A percentile compares a stretch with the other conserved stretches of the same genome.
phyloP scores from a whole-genome alignment of 2,797 vertebrate genomes.

The Argentina silus region DNA sequence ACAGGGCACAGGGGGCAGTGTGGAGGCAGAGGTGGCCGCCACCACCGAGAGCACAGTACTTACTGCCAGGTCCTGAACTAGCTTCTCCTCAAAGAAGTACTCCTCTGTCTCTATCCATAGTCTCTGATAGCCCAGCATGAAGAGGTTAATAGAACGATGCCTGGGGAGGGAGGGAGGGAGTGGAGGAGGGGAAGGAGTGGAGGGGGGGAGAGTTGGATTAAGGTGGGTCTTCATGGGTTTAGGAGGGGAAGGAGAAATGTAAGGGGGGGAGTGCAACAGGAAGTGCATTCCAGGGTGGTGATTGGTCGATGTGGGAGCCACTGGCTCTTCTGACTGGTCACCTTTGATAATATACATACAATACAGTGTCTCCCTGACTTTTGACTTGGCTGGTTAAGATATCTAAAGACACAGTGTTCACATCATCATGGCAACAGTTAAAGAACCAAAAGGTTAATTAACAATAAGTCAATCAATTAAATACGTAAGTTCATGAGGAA shows the following conservation, averaged over 20 bases:
- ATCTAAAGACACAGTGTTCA: not conserved
- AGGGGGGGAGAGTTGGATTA: conserved; percentile 81
- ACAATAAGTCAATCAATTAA: not conserved
- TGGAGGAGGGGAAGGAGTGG: conserved; percentile 79
- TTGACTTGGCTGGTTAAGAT: not conserved
- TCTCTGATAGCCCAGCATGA: conserved; percentile 99
- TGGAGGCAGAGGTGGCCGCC: conserved; percentile 53
- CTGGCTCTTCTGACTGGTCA: conserved; percentile 98
- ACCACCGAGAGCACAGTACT: conserved; percentile 84
- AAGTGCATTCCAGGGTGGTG: conserved; percentile 76
- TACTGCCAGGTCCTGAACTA: conserved; percentile 99
- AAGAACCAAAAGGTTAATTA: too few species aligned
- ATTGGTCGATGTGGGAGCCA: conserved; percentile 82
- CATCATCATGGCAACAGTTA: too few species aligned
- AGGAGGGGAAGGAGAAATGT: conserved; percentile 84
- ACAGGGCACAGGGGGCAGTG: conserved; percentile 66
- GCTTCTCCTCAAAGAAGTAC: conserved; percentile 99
- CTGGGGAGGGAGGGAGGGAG: conserved; percentile 84
- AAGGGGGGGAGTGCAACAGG: conserved; percentile 71
- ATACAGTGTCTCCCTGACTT: conserved; percentile 45
- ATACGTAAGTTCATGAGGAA: not conserved
- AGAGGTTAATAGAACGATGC: conserved; percentile 99
- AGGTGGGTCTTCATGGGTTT: conserved; percentile 86
- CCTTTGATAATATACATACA: conserved; percentile 59
- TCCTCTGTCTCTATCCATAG: conserved; percentile 99